Evolutionary conservation across 2,888 invertebrate species (phyloP).

Genomic region (Cephus pulcher): DNA sequence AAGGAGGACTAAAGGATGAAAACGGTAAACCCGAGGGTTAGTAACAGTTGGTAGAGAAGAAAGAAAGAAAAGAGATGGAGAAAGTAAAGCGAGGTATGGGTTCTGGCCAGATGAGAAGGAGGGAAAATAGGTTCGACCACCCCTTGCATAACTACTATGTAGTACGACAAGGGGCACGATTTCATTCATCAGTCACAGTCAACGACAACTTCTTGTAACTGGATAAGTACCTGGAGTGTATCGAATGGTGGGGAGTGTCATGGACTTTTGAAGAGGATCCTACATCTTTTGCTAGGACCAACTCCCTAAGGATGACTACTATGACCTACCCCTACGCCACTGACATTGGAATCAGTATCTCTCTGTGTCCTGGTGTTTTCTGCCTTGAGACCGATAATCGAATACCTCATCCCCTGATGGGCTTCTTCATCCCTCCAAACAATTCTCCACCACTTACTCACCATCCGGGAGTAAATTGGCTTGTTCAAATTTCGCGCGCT

Average conservation of each 20-base stretch:
- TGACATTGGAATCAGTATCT: neutral
- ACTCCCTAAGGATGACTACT: neutral
- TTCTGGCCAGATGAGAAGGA: slow-evolving; percentile 12
- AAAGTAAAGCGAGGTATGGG: slow-evolving; percentile 15
- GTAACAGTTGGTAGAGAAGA: slow-evolving; percentile 21
- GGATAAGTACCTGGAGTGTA: slow-evolving; percentile 24
- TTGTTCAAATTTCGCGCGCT: slow-evolving; percentile 27
- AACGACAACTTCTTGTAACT: slow-evolving; percentile 23
- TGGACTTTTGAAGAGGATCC: neutral
- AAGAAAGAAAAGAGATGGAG: slow-evolving; percentile 3
- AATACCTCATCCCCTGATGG: neutral
- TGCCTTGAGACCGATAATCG: neutral
- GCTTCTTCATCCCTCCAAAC: slow-evolving; percentile 6
- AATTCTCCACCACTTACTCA: slow-evolving; percentile 21
- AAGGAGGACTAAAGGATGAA: slow-evolving; percentile 3
- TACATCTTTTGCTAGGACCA: neutral
- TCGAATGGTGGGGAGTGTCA: neutral
- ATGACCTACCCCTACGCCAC: neutral
- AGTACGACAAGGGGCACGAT: slow-evolving; percentile 29
- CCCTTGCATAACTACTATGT: slow-evolving; percentile 28
- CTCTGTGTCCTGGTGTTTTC: neutral
- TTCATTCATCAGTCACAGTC: slow-evolving; percentile 57
- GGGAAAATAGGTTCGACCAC: slow-evolving; percentile 54
- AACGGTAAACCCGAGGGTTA: slow-evolving; percentile 18
- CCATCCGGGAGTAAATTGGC: slow-evolving; percentile 29